phyloP scores from a whole-genome alignment of 1,140 invertebrate species.

The Lasioglossum baleicum region DNA sequence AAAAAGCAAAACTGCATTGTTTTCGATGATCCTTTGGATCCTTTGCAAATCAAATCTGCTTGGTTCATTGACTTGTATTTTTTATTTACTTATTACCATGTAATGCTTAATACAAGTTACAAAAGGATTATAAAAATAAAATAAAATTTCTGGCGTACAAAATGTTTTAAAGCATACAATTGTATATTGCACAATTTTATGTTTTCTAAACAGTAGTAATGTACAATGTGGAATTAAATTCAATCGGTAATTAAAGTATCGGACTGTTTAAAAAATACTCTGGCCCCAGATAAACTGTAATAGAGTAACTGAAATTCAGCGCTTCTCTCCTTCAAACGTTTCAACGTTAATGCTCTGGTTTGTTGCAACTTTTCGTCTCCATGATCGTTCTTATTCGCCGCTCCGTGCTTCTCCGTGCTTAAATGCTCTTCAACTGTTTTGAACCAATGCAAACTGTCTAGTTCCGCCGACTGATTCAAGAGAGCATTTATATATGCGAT shows the following conservation, averaged over 20 bases:
- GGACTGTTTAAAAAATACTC: conserved; percentile 92
- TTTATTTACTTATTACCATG: conserved; percentile 34
- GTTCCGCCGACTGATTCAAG: conserved; percentile 87
- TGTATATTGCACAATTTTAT: conserved; percentile 15
- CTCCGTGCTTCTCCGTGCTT: conserved; percentile 75
- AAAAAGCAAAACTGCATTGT: conserved; percentile 7
- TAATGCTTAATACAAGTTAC: conserved; percentile 28
- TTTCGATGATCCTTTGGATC: neutral
- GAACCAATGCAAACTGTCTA: conserved; percentile 98
- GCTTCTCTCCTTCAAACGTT: conserved; percentile 89
- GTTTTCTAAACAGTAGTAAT: conserved; percentile 4
- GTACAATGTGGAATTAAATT: conserved; percentile 28
- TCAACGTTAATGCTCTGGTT: conserved; percentile 94
- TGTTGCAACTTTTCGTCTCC: conserved; percentile 94
- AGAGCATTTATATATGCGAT: conserved; percentile 87
- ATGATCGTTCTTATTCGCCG: conserved; percentile 73
- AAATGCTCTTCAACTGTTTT: conserved; percentile 91
- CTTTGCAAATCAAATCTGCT: neutral
- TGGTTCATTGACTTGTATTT: conserved; percentile 8
- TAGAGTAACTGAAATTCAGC: conserved; percentile 95
- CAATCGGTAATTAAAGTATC: conserved; percentile 51
- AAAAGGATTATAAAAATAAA: conserved; percentile 42
- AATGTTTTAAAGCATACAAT: conserved; percentile 28
- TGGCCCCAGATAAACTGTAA: conserved; percentile 95
- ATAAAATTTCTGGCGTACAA: conserved; percentile 31